These are phyloP conservation scores for Oscheius sp. DNA, from an alignment of 2,888 invertebrate genomes.

Conservation along the genomic window DNA sequence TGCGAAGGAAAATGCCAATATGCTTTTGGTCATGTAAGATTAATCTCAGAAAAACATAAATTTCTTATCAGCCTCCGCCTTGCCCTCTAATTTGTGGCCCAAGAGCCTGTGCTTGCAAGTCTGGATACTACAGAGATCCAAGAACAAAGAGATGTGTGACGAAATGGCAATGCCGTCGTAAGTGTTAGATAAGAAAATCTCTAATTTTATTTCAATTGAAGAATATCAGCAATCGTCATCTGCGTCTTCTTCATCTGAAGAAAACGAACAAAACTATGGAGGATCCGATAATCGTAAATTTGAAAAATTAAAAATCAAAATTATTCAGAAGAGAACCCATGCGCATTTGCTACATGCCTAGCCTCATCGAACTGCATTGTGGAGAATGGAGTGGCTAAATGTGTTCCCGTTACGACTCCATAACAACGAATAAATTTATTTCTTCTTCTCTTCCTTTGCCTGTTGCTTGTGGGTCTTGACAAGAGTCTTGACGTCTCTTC, in stretches of 20 bases:
- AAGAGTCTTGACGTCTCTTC: slow-evolving; percentile 67
- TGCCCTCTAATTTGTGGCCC: slow-evolving; percentile 12
- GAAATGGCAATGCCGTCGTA: neutral
- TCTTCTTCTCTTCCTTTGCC: slow-evolving; percentile 37
- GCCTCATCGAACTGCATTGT: neutral
- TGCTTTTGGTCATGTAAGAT: neutral
- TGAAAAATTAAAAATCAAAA: neutral
- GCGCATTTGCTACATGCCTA: neutral
- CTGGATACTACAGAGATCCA: slow-evolving; percentile 1
- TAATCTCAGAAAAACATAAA: neutral
- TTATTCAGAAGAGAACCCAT: neutral
- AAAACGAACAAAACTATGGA: neutral
- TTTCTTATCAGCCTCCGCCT: slow-evolving; percentile 7
- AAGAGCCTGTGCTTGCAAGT: neutral
- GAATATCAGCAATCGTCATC: neutral
- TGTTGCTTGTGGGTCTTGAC: slow-evolving; percentile 60
- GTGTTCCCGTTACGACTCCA: neutral
- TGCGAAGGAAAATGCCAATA: slow-evolving; percentile 11
- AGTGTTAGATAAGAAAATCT: neutral
- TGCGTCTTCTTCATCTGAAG: neutral
- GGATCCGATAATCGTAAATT: neutral
- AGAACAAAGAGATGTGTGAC: neutral
- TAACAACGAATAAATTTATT: slow-evolving; percentile 15
- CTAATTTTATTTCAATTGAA: too few relatives aligned
- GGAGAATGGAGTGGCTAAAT: neutral